A percentile compares a stretch with the other conserved stretches of the same genome.
Conservation (phyloP, 2,888 invertebrate genomes). For the Agelastica alni region DNA sequence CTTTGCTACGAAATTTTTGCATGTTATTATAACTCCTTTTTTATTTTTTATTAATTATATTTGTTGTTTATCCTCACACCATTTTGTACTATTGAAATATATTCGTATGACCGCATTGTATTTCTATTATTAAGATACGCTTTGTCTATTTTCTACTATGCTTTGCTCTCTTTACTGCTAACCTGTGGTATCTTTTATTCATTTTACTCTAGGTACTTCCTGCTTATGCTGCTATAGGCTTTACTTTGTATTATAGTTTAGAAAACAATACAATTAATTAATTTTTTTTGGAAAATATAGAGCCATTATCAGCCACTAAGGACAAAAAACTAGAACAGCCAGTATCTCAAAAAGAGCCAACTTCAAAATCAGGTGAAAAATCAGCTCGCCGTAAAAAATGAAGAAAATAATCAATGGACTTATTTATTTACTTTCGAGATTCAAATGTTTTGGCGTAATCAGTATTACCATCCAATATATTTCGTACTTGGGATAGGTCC, state of each 20-base stretch:
- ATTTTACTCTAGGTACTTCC: neutral
- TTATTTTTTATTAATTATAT: constrained; percentile 4
- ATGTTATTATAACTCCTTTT: neutral
- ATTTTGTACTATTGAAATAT: constrained; percentile 7
- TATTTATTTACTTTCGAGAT: constrained; percentile 16
- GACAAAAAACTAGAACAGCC: constrained; percentile 48
- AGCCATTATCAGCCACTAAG: constrained; percentile 32
- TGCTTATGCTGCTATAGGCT: neutral
- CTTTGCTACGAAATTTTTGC: constrained; percentile 5
- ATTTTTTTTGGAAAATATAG: constrained; percentile 34
- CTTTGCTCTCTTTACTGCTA: neutral
- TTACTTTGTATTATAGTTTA: constrained; percentile 16
- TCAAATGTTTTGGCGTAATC: constrained; percentile 3
- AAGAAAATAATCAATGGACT: constrained; percentile 26
- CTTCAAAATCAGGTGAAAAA: constrained; percentile 28
- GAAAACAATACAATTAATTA: constrained; percentile 19
- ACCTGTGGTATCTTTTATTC: neutral
- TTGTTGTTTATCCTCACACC: neutral
- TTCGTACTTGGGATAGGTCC: constrained; percentile 26
- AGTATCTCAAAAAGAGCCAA: constrained; percentile 31
- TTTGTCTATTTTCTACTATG: neutral
- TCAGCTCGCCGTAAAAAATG: constrained; percentile 23
- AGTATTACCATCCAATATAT: constrained; percentile 3
- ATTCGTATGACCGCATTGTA: constrained; percentile 1
- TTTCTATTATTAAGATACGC: too few species aligned